Conservation (phyloP, 2,888 invertebrate genomes). For the Drosophila nigricruria region DNA sequence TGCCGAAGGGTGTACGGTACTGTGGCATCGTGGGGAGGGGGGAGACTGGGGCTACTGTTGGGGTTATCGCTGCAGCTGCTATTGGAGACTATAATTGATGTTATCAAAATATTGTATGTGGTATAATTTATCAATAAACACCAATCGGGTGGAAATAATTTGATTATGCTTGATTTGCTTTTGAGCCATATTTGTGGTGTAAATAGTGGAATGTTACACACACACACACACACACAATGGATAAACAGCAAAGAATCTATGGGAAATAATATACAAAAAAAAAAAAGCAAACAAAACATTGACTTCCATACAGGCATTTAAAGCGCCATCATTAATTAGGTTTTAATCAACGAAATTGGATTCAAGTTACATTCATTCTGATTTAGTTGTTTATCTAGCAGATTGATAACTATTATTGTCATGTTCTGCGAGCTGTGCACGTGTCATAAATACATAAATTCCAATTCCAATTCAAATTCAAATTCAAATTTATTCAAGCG, state of each 20-base stretch:
- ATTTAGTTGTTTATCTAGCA: conserved; percentile 33
- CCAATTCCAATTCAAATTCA: neutral
- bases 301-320: conserved; percentile 55
- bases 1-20: conserved; percentile 38
- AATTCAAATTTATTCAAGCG: conserved; percentile 6
- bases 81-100: conserved; percentile 83
- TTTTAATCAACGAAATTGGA: conserved; percentile 57
- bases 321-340: conserved; percentile 65
- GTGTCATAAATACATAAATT: neutral
- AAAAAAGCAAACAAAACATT: conserved; percentile 20
- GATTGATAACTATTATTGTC: neutral
- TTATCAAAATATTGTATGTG: conserved; percentile 84
- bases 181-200: conserved; percentile 79
- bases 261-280: conserved; percentile 2
- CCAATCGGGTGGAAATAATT: conserved; percentile 83
- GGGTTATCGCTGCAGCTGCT: conserved; percentile 53
- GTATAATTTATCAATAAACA: conserved; percentile 84
- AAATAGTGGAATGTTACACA: conserved; percentile 56
- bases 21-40: neutral
- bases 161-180: conserved; percentile 83
- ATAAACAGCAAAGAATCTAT: conserved; percentile 31
- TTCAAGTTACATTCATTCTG: conserved; percentile 36
- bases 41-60: conserved; percentile 11
- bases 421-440: neutral
- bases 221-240: conserved; percentile 15